These are phyloP conservation scores for Diceros bicornis DNA, from an alignment of 2,797 vertebrate species.

Conservation along the genomic window DNA sequence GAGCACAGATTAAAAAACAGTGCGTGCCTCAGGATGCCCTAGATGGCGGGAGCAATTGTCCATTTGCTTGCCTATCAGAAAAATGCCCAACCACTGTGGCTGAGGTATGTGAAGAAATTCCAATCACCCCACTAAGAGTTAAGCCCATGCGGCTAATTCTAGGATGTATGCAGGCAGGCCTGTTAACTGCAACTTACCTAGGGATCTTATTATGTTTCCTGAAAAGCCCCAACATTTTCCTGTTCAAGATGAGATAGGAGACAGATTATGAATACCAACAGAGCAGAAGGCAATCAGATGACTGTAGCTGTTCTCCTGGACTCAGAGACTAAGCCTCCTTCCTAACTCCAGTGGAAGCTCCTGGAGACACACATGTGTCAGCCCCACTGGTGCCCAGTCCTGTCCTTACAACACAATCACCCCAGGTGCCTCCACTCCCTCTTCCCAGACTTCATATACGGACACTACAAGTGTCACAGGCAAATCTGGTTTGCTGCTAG, in stretches of 20 bases:
- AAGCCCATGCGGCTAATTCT: background rate
- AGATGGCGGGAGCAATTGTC: background rate
- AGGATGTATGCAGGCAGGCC: too few species aligned
- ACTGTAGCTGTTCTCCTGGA: background rate
- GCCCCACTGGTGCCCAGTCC: background rate
- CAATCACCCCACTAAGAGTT: background rate
- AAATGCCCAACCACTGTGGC: background rate
- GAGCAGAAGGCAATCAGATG: background rate
- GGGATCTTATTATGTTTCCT: conserved; percentile 93
- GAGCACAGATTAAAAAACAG: background rate
- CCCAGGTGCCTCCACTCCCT: too few species aligned
- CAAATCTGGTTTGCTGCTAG: background rate
- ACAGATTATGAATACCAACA: background rate
- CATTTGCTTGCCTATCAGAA: background rate
- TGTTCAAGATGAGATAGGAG: conserved; percentile 83
- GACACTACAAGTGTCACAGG: background rate
- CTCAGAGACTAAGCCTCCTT: background rate
- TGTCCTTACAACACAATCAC: background rate
- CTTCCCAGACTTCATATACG: too few species aligned
- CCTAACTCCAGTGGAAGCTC: background rate
- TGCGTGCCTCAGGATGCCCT: background rate
- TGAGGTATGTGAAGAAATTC: background rate
- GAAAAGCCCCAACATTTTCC: conserved; percentile 93
- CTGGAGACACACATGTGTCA: background rate
- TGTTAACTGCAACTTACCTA: conserved; percentile 89